Percentiles rank a stretch among this genome's conserved stretches.
phyloP scores from a whole-genome alignment of 1,140 invertebrate species.

The Penaeus indicus region DNA sequence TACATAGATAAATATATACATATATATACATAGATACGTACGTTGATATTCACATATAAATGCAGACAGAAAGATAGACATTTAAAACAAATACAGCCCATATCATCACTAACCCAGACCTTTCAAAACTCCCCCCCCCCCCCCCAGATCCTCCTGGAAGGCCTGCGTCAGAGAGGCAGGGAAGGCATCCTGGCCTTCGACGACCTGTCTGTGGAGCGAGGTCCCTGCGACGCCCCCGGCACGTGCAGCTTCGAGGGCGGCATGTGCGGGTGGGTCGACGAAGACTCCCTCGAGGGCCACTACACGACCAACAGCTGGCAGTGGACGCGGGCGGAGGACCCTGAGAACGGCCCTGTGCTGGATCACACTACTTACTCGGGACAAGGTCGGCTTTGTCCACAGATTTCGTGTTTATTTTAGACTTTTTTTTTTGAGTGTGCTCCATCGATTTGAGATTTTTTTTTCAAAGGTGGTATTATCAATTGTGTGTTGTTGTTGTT shows the following conservation, averaged over 20 bases:
- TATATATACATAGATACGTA: too few relatives aligned
- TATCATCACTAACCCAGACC: not conserved
- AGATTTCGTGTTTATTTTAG: not conserved
- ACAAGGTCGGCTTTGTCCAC: not conserved
- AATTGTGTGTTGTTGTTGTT: too few relatives aligned
- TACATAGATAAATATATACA: too few relatives aligned
- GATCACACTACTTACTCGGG: constrained; percentile 22
- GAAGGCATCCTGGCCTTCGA: constrained; percentile 28
- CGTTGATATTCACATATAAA: too few relatives aligned
- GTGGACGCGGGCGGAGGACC: constrained; percentile 4
- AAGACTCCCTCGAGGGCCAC: not conserved
- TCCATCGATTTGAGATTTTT: too few relatives aligned
- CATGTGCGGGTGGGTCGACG: constrained; percentile 22
- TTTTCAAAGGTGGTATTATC: too few relatives aligned
- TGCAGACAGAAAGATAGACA: too few relatives aligned
- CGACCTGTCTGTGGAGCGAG: constrained; percentile 25
- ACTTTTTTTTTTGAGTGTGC: too few relatives aligned
- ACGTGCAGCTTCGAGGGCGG: constrained; percentile 38
- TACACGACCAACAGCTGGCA: constrained; percentile 3
- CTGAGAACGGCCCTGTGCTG: not conserved
- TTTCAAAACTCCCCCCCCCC: not conserved
- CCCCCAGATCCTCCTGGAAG: constrained; percentile 37
- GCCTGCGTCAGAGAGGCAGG: not conserved
- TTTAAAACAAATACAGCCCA: too few relatives aligned
- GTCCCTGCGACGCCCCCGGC: constrained; percentile 4